Conservation (phyloP, 2,113 vertebrate genomes). For the Hydropotes inermis region DNA sequence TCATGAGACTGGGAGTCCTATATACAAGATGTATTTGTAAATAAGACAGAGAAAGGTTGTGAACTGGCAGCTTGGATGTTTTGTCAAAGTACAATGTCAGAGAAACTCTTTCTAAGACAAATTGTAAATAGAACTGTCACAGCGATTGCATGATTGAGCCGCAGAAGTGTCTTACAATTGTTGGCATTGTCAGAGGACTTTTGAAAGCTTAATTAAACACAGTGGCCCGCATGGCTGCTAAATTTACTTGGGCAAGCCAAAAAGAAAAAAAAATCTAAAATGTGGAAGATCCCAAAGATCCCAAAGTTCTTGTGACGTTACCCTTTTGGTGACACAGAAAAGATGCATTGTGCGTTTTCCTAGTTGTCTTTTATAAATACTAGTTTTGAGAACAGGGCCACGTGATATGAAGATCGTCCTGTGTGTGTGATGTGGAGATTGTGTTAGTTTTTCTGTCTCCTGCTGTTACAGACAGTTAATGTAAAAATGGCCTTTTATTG, state of each 20-base stretch:
- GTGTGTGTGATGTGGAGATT: slow-evolving; percentile 77
- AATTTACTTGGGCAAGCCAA: slow-evolving; percentile 78
- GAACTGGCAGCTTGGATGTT: slow-evolving; percentile 82
- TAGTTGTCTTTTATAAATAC: slow-evolving; percentile 75
- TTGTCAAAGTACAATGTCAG: slow-evolving; percentile 86
- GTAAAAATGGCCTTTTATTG: slow-evolving; percentile 79
- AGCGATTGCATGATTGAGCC: slow-evolving; percentile 85
- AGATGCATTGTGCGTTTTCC: slow-evolving; percentile 70
- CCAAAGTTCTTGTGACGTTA: slow-evolving; percentile 69
- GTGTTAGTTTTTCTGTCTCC: slow-evolving; percentile 78
- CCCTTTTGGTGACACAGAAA: background rate
- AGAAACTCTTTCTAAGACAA: slow-evolving; percentile 87
- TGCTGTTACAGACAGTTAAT: slow-evolving; percentile 78
- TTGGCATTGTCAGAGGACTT: slow-evolving; percentile 87
- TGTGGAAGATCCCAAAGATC: slow-evolving; percentile 75
- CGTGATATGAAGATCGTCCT: slow-evolving; percentile 76
- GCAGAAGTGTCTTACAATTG: slow-evolving; percentile 85
- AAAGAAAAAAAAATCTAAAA: slow-evolving; percentile 56
- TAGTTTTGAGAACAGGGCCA: slow-evolving; percentile 75
- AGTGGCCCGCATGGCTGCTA: slow-evolving; percentile 79
- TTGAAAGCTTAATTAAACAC: slow-evolving; percentile 89
- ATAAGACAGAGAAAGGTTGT: slow-evolving; percentile 84
- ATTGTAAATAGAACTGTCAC: slow-evolving; percentile 88
- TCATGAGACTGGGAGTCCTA: slow-evolving; percentile 62
- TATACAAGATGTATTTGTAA: slow-evolving; percentile 83